Base-by-base conservation (phyloP, 2,888 invertebrate genomes). In the Megamerina dolium region DNA sequence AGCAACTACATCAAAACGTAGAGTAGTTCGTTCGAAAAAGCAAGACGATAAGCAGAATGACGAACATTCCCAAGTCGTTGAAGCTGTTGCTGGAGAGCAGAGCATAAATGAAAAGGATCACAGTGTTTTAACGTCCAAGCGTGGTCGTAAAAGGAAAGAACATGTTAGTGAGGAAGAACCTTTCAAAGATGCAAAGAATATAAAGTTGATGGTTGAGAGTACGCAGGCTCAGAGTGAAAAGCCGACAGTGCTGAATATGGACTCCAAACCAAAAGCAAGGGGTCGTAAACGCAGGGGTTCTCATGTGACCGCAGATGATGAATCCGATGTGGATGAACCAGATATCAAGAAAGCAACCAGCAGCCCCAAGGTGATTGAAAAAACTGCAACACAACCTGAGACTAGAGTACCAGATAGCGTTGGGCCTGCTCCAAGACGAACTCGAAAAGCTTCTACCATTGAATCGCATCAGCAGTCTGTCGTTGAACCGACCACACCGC, bases 381-480 rank as follows among this genome's bases (percentile, higher is more conserved):
- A 4, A 19, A 34, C 2, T 12, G 38, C 37, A 31, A 5, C 30
- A n/a, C 20, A 43, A 36, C 37, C 43, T 16, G 33, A 43, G 5
- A 12, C 35, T 4, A 20, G n/a, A n/a, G n/a, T n/a, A n/a, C n/a
- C n/a, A n/a, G n/a, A n/a, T n/a, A n/a, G 17, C 8, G 39, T 42
- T 1, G 49, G 41, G 26, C 38, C 47, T 35, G 13, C 33, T 2
- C n/a, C 39, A 5, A 50, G 20, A 34, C 41, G 48, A 4, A 51
- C 17, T 19, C 59, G 52, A 3, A 58, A 58, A 6, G 43, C 44
- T 6, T 56, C 50, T 9, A 29, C 37, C 8, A 12, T 48, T 12
- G 43, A 39, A 35, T 34, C 23, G 4, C 33, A 36, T 12, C 23
- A 40, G 32, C 34, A 43, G 32, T 14, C 16, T 17, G 30, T 29